Conservation (phyloP, 1,140 invertebrate genomes). For the Galleria mellonella region DNA sequence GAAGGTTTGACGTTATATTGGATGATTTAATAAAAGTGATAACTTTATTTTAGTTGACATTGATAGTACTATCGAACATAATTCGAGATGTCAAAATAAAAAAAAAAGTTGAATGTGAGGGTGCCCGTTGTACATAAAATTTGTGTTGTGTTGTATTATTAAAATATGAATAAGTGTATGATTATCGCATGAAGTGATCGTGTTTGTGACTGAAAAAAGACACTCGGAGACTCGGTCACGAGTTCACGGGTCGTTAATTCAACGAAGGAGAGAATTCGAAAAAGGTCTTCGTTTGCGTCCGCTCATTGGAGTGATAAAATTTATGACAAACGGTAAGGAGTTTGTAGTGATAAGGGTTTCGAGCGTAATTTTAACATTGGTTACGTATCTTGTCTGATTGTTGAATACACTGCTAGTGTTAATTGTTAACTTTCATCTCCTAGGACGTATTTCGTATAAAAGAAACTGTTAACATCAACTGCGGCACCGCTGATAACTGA, state of each 20-base stretch:
- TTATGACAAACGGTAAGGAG: constrained; percentile 72
- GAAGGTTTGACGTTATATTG: neutral
- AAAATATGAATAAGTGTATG: constrained; percentile 26
- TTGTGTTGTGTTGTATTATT: constrained; percentile 9
- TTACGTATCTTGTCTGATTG: constrained; percentile 27
- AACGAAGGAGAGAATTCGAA: constrained; percentile 40
- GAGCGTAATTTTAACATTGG: neutral
- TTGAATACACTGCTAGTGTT: constrained; percentile 20
- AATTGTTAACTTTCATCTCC: constrained; percentile 22
- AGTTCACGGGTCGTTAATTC: constrained; percentile 66
- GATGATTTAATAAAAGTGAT: constrained; percentile 6
- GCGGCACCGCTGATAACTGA: neutral
- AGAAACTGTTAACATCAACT: constrained; percentile 12
- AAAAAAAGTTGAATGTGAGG: neutral
- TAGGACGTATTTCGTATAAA: neutral
- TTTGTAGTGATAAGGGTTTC: constrained; percentile 59
- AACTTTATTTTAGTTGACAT: constrained; percentile 12
- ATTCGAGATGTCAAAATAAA: neutral
- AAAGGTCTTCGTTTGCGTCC: constrained; percentile 48
- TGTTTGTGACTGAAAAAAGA: constrained; percentile 60
- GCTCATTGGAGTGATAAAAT: constrained; percentile 68
- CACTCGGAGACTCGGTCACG: constrained; percentile 41
- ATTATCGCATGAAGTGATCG: constrained; percentile 37
- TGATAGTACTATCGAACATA: neutral
- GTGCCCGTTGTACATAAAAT: neutral